Percentiles rank a stretch among this genome's conserved stretches.
These are phyloP conservation scores for Drosophila nebulosa DNA, from an alignment of 1,140 invertebrate species.

Conservation along the genomic window DNA sequence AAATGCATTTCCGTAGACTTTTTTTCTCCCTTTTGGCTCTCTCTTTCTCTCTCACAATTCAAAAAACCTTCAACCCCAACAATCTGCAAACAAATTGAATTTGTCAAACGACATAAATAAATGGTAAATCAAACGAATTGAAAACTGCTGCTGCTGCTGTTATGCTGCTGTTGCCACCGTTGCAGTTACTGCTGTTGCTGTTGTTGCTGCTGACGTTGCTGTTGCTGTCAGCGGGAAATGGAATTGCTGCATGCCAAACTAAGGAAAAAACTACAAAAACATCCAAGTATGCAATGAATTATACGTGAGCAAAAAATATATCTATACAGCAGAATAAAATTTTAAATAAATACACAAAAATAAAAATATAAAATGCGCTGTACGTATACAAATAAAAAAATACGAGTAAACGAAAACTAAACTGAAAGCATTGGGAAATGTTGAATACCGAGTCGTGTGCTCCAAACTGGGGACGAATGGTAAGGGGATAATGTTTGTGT, in stretches of 20 bases:
- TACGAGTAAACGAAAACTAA: neutral
- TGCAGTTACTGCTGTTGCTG: neutral
- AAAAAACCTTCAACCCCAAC: neutral
- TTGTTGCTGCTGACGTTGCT: neutral
- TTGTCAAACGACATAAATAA: slow-evolving; percentile 66
- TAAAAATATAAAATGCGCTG: slow-evolving; percentile 26
- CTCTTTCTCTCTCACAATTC: neutral
- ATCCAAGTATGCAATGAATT: slow-evolving; percentile 54
- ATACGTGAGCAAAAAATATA: slow-evolving; percentile 27
- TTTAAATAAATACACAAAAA: slow-evolving; percentile 20
- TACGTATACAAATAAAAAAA: neutral
- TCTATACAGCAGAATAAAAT: slow-evolving; percentile 15
- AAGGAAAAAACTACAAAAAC: neutral
- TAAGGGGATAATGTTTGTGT: neutral
- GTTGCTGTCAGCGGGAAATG: slow-evolving; percentile 58
- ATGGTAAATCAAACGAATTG: slow-evolving; percentile 70
- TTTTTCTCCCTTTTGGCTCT: slow-evolving; percentile 26
- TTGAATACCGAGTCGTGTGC: slow-evolving; percentile 6
- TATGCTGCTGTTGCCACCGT: neutral
- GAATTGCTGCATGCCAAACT: slow-evolving; percentile 54
- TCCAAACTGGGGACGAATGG: neutral
- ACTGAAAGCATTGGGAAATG: slow-evolving; percentile 24
- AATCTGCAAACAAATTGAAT: slow-evolving; percentile 58
- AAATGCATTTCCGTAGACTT: slow-evolving; percentile 18
- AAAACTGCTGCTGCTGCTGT: slow-evolving; percentile 24